Base-by-base conservation (phyloP, 2,888 invertebrate species). In the Hirtodrosophila confusa region DNA sequence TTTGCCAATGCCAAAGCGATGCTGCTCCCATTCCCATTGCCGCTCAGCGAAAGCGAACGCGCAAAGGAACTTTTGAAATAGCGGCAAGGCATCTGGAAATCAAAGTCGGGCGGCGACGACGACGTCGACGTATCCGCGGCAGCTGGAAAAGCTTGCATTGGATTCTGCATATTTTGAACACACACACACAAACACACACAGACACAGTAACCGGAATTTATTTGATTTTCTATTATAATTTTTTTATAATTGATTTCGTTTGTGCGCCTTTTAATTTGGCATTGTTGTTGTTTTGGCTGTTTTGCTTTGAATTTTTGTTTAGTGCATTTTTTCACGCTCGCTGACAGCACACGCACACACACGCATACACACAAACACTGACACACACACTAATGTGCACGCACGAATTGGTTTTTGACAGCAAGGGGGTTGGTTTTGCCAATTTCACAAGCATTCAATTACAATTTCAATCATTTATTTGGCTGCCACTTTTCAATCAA, bases 21-120 rank as follows among this genome's bases (percentile, higher is more conserved):
- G 61, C 31, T 61, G 60, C 40, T 61, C 51, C 50, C 61, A 58
- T 67, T 72, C 48, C 48, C 64, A 47, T 47, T 76, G 62, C 45
- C 88, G 69, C 85, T 92, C 55, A 90, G 90, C 60, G 92, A 92
- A 80, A 93, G 91, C 40, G 93, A 92, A 57, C 93, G 92, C 44
- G 93, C 93, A 88, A 93, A 93, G 64, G 92, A 92, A 86, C 93
- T 93, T 88, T 93, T 93, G 82, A 93, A 93, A 75, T 91, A 92
- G 67, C 92, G 92, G 36, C 91, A 92, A 50, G 92, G 89, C 76
- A 90, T 71, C 71, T 85, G 90, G 69, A 91, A 91, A 86, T 91
- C 91, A 72, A 91, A 91, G 58, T 91, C 91, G 9, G 90, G 88
- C 62, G 90, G 82, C 48, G 88, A 56, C 61, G 48, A 31, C 54